Evolutionary conservation across 1,140 invertebrate genomes (phyloP).

Genomic region (Drosophila kohkoa): DNA sequence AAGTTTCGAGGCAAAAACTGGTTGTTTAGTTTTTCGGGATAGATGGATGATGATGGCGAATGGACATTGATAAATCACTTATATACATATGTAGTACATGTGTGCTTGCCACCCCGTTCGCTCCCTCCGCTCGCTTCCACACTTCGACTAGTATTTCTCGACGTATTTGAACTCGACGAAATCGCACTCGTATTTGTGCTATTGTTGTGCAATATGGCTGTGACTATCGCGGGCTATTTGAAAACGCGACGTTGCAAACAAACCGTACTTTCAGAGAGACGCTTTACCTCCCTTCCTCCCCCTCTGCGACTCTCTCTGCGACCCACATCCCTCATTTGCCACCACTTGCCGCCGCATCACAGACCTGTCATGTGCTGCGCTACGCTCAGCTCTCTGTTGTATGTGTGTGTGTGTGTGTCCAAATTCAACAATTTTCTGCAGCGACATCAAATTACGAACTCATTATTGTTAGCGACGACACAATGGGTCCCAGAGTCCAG

Average conservation of each 20-base stretch:
- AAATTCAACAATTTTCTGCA: constrained; percentile 70
- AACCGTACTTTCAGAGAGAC: constrained; percentile 25
- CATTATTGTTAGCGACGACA: constrained; percentile 78
- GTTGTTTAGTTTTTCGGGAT: constrained; percentile 37
- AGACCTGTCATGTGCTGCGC: constrained; percentile 25
- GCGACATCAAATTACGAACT: constrained; percentile 81
- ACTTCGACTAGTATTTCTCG: no score
- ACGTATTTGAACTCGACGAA: constrained; percentile 1
- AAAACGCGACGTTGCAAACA: constrained; percentile 56
- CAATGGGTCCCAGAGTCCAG: constrained; percentile 33
- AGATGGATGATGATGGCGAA: constrained; percentile 72
- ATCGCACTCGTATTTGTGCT: constrained; percentile 24
- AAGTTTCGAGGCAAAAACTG: constrained; percentile 11
- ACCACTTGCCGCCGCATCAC: not conserved
- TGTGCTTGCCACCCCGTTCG: not conserved
- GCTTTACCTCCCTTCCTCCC: not conserved
- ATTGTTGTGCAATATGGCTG: constrained; percentile 19
- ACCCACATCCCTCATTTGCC: not conserved
- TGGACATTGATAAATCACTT: constrained; percentile 81
- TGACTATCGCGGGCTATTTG: constrained; percentile 33
- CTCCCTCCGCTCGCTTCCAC: no score
- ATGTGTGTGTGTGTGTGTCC: constrained; percentile 2
- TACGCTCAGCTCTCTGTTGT: not conserved
- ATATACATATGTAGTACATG: constrained; percentile 24
- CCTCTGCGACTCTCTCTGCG: not conserved